phyloP scores from a whole-genome alignment of 2,888 invertebrate genomes.

The Diarsia rubi region DNA sequence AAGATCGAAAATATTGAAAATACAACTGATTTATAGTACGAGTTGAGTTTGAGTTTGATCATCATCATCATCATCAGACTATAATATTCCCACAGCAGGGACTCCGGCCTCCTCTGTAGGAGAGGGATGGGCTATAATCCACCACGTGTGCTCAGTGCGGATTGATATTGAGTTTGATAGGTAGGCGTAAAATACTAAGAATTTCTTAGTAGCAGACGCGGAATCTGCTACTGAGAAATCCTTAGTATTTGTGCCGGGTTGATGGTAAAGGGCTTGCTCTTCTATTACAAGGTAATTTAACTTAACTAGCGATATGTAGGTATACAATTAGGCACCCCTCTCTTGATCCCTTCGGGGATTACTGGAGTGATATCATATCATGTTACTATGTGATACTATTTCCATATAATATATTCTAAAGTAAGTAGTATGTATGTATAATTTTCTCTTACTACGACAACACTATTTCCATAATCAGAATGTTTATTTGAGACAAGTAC shows the following conservation, averaged over 20 bases:
- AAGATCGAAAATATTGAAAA: too few relatives aligned
- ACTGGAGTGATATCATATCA: neutral
- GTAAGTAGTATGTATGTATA: too few relatives aligned
- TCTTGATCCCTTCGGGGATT: neutral
- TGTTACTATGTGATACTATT: neutral
- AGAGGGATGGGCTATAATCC: too few relatives aligned
- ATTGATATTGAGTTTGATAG: too few relatives aligned
- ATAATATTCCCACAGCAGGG: too few relatives aligned
- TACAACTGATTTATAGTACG: too few relatives aligned
- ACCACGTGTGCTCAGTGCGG: too few relatives aligned
- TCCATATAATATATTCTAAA: neutral
- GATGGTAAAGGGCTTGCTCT: neutral
- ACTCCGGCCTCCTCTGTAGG: too few relatives aligned
- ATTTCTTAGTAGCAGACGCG: neutral
- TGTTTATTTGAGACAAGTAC: conserved; percentile 8
- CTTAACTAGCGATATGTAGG: neutral
- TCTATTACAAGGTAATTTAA: neutral
- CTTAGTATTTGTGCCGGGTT: neutral
- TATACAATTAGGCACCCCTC: neutral
- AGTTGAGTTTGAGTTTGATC: too few relatives aligned
- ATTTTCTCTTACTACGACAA: too few relatives aligned
- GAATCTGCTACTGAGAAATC: too few relatives aligned
- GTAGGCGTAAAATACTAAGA: neutral
- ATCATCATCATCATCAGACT: too few relatives aligned
- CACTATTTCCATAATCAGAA: neutral